Evolutionary conservation across 2,797 vertebrate species (phyloP).

Genomic region (Gouania willdenowi): DNA sequence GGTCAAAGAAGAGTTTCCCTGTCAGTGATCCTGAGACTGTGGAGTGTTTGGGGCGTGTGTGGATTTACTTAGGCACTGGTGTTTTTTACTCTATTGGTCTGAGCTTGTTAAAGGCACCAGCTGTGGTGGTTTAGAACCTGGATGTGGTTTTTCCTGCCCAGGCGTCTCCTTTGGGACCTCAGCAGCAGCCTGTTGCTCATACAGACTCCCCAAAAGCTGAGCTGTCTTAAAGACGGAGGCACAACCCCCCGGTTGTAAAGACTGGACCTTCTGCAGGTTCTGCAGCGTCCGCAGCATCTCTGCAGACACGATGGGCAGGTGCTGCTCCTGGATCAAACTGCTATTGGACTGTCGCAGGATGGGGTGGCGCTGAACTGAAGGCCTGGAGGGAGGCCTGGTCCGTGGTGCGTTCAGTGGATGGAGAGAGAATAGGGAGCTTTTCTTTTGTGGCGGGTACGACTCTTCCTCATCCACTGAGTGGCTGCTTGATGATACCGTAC

Average conservation of each 20-base stretch:
- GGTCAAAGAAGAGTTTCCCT: no score
- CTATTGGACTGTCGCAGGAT: conserved; percentile 67
- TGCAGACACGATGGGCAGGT: conserved; percentile 80
- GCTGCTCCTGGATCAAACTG: conserved; percentile 81
- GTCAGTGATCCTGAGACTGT: no score
- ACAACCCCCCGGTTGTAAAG: conserved; percentile 75
- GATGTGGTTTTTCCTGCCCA: conserved; percentile 44
- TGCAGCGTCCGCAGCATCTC: conserved; percentile 90
- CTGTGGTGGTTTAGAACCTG: conserved; percentile 78
- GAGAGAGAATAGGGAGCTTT: conserved; percentile 48
- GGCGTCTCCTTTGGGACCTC: conserved; percentile 41
- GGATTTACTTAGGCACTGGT: conserved; percentile 3
- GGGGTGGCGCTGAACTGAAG: conserved; percentile 31
- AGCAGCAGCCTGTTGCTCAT: conserved; percentile 75
- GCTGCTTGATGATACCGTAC: conserved; percentile 65
- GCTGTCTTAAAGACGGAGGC: conserved; percentile 91
- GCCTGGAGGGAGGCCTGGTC: conserved; percentile 20
- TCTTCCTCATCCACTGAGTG: conserved; percentile 66
- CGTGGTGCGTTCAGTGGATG: conserved; percentile 51
- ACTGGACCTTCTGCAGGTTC: conserved; percentile 81
- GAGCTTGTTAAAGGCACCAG: conserved; percentile 81
- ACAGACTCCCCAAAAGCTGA: conserved; percentile 83
- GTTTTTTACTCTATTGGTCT: conserved; percentile 76
- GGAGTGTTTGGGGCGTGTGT: conserved; percentile 42
- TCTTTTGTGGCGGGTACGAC: conserved; percentile 56